These are phyloP conservation scores for Actinostola sp. DNA, from an alignment of 92 coral and sea anemone species.

Conservation along the genomic window DNA sequence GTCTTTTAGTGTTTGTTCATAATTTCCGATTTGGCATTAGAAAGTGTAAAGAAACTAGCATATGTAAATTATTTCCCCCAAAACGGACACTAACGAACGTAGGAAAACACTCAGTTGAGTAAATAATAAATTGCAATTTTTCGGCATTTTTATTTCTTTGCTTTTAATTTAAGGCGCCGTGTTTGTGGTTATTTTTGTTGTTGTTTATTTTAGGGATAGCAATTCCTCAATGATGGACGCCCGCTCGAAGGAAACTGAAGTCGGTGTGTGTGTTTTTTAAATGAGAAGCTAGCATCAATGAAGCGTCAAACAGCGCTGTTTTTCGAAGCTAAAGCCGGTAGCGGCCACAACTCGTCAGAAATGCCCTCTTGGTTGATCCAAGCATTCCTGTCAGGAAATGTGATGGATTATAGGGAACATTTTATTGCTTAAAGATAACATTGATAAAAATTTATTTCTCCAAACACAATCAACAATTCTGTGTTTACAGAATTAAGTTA, in stretches of 20 bases:
- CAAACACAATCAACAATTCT: neutral
- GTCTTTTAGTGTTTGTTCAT: slow-evolving; percentile 11
- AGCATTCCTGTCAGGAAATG: too few species aligned
- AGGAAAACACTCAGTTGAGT: neutral
- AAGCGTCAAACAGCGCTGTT: too few species aligned
- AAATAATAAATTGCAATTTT: neutral
- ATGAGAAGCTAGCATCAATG: too few species aligned
- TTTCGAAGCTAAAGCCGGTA: too few species aligned
- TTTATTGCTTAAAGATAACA: neutral
- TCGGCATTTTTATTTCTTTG: neutral
- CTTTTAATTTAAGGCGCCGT: neutral
- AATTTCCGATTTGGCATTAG: slow-evolving; percentile 20
- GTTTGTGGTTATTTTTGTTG: neutral
- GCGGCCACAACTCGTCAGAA: too few species aligned
- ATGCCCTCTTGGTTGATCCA: too few species aligned
- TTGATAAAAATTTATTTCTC: neutral
- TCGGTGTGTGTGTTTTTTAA: too few species aligned
- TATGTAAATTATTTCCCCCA: slow-evolving; percentile 13
- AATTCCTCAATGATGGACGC: too few species aligned
- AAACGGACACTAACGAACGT: neutral
- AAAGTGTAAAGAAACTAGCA: neutral
- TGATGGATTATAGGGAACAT: too few species aligned
- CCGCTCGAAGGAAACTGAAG: too few species aligned
- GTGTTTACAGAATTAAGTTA: neutral
- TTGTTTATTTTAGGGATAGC: neutral